A percentile compares a stretch with the other conserved stretches of the same genome.
Conservation (phyloP, 2,797 vertebrate species). For the Sebastes glaucus region DNA sequence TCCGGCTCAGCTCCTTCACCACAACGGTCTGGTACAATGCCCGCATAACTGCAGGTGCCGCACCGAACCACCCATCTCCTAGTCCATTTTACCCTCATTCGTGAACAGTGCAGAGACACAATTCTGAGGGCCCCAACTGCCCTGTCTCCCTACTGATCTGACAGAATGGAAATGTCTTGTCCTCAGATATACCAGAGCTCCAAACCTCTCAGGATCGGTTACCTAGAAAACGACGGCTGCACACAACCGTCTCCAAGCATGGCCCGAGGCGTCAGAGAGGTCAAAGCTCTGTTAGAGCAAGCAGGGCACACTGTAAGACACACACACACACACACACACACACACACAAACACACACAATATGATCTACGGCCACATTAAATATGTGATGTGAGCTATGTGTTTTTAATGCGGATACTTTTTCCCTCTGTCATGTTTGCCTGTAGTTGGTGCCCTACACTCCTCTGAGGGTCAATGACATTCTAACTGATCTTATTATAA, state of each 20-base stretch:
- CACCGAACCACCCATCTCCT: too few species aligned
- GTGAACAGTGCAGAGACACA: background rate
- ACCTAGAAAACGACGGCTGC: conserved; percentile 84
- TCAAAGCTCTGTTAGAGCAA: conserved; percentile 86
- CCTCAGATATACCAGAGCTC: conserved; percentile 86
- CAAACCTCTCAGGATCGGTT: conserved; percentile 88
- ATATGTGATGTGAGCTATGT: background rate
- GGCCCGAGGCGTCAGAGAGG: conserved; percentile 85
- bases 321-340: too few species aligned
- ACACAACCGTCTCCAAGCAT: conserved; percentile 85
- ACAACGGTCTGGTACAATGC: too few species aligned
- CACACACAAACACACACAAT: background rate
- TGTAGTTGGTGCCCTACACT: conserved; percentile 88
- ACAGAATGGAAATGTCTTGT: background rate
- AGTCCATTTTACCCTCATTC: too few species aligned
- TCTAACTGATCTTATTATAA: conserved; percentile 50
- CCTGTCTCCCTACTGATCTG: background rate
- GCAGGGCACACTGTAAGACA: conserved; percentile 90
- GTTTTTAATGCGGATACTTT: background rate
- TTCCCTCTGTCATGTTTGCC: background rate
- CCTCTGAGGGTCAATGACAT: conserved; percentile 53
- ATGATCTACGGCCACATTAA: background rate
- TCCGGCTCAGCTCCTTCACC: too few species aligned
- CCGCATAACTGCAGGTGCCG: too few species aligned
- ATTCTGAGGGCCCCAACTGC: too few species aligned